phyloP scores from a whole-genome alignment of 2,113 vertebrate genomes.

The Ctenomys sociabilis region DNA sequence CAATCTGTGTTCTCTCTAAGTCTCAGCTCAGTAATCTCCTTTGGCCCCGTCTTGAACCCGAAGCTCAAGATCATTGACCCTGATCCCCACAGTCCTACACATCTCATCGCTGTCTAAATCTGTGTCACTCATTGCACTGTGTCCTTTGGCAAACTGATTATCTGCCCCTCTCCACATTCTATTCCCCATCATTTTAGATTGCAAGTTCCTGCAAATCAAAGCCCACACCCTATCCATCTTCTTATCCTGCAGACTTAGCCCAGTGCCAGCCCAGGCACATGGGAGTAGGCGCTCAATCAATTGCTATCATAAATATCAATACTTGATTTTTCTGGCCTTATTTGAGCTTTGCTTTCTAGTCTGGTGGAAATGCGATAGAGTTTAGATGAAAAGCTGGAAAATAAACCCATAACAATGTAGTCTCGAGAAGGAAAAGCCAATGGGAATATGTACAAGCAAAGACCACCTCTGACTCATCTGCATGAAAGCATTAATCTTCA shows the following conservation, averaged over 20 bases:
- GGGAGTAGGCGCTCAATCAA: neutral
- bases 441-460: neutral
- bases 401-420: neutral
- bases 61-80: too few species aligned
- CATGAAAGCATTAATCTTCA: neutral
- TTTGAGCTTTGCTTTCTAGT: conserved; percentile 52
- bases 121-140: neutral
- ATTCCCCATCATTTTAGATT: neutral
- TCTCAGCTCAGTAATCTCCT: neutral
- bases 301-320: neutral
- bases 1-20: neutral
- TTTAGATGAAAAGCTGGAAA: neutral
- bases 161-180: neutral
- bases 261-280: neutral
- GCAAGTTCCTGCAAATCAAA: neutral
- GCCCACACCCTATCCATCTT: too few species aligned
- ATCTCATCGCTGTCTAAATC: neutral
- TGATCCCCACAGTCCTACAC: neutral
- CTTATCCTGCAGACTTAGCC: neutral
- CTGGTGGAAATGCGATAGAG: neutral
- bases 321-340: conserved; percentile 29
- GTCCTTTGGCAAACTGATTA: neutral
- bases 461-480: neutral
- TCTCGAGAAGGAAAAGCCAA: neutral
- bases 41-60: neutral